Evolutionary conservation across 2,797 vertebrate species (phyloP), one percentile per base, ranked within the genome.

Genomic region (Ambastaia sidthimunki): DNA sequence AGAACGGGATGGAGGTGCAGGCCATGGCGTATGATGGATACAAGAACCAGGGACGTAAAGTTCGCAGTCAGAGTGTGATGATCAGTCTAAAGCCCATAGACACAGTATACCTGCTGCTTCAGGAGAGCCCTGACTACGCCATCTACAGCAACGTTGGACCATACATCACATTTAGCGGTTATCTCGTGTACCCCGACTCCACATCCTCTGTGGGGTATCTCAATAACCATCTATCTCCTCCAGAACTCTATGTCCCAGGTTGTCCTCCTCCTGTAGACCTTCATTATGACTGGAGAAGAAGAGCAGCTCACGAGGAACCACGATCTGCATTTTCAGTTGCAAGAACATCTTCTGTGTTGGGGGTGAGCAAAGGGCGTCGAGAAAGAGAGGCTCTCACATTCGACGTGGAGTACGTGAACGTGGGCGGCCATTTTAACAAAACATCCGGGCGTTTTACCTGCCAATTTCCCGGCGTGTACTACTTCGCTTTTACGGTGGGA

Each of bases 141-240:
- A 73, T 94, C 76, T 95, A 95, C 86, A 95, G 94, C 86, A 94
- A 92, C 1, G 73, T 84, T 1, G 94, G 93, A 9, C 90, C 93
- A 13, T 95, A 95, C 87, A 92, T 94, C 84, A 92, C 93, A 70
- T 95, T 93, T 86, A 93, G 92, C 19, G 94, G 94, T 62, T 94
- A 95, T 85, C 90, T 95, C 0, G 87, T 94, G 16, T 93, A 94
- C 68, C 91, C 93, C 13, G 91, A 93, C 5, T 34, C 78, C 47
- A 73, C 80, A 5, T 81, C 89, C 5, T 18, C 84, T 25, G 31
- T 68, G 44, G 79, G 78, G 80, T 84, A 87, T 71, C 82, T 91
- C 76, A 90, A 75, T 87, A 94, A 94, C 86, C 90, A 94, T 81
- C 81, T 93, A 60, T 77, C 88, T 31, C 44, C 84, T 12, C 79